Conservation (phyloP, 2,113 vertebrate species). For the Peucedramus taeniatus region DNA sequence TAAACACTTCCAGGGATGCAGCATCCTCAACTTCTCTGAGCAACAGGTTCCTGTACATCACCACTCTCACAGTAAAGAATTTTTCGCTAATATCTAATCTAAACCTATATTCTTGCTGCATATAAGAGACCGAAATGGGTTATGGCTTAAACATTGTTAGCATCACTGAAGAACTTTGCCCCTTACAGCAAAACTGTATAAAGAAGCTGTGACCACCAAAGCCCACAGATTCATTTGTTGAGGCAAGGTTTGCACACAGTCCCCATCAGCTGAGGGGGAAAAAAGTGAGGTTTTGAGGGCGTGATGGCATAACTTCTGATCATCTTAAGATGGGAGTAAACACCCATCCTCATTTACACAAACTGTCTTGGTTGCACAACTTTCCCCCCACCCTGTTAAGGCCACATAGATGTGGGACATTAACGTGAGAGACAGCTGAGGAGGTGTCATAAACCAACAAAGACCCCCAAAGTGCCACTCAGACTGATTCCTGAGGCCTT, state of each 20-base stretch:
- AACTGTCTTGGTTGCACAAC: not conserved
- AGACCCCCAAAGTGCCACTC: fast-evolving
- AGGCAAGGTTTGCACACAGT: not conserved
- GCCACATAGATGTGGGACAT: too few relatives aligned
- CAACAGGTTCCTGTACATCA: not conserved
- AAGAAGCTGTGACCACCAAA: not conserved
- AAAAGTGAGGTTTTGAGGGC: not conserved
- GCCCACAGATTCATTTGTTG: not conserved
- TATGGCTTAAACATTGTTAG: not conserved
- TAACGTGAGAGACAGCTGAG: fast-evolving
- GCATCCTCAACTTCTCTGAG: not conserved
- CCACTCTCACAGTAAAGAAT: too few relatives aligned
- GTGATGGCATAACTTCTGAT: not conserved
- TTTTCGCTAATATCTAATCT: not conserved
- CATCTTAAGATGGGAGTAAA: not conserved
- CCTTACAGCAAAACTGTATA: not conserved
- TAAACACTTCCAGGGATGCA: not conserved
- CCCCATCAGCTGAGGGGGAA: not conserved
- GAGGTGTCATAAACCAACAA: not conserved
- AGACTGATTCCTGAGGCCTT: not conserved
- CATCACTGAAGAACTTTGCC: not conserved
- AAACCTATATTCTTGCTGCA: not conserved
- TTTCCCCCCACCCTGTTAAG: fast-evolving
- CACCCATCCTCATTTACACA: not conserved
- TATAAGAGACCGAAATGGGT: not conserved